Evolutionary conservation across 2,888 invertebrate genomes (phyloP), one percentile per base, ranked within the genome.

Genomic region (Lasioglossum calceatum): DNA sequence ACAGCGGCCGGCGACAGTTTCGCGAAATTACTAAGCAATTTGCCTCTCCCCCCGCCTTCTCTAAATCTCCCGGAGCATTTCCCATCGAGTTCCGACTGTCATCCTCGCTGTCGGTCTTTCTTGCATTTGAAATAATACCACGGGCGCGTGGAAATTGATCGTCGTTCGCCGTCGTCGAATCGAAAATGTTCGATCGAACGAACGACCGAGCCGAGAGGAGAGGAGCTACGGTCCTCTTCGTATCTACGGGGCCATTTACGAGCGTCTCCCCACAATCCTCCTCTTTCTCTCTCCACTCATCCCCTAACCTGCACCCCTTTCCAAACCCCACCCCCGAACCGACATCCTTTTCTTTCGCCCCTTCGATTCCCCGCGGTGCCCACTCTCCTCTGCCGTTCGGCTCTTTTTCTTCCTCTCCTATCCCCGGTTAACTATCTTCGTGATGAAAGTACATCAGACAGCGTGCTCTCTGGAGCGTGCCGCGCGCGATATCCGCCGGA

Each of bases 401-500:
- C 42, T 50, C 70, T 76, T 47, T 70, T 70, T 71, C 78, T 64
- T 44, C 71, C 58, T 10, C 64, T 54, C 10, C n/a, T n/a, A n/a
- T n/a, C 39, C 10, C n/a, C 71, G 64, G 78, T 78, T 86, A 82
- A 82, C 82, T 79, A 88, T 87, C 77, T 61, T 64, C 81, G 81
- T 82, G 84, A 88, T 87, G 87, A 87, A 77, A 84, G 82, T 76
- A 81, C 82, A 88, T 88, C 87, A 85, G 83, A 78, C 78, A 47
- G 72, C 70, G 78, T 50, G 77, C 78, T 79, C 77, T 80, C 70
- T 76, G 79, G 77, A 85, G 86, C 83, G 81, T 77, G 79, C 79
- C 70, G 75, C 72, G 71, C 77, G 81, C 88, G 88, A 88, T 84
- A 87, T 84, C 79, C 77, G 78, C 54, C 77, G 77, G 77, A 76